Evolutionary conservation across 2,113 vertebrate species (phyloP).

Genomic region (Salminus brasiliensis): DNA sequence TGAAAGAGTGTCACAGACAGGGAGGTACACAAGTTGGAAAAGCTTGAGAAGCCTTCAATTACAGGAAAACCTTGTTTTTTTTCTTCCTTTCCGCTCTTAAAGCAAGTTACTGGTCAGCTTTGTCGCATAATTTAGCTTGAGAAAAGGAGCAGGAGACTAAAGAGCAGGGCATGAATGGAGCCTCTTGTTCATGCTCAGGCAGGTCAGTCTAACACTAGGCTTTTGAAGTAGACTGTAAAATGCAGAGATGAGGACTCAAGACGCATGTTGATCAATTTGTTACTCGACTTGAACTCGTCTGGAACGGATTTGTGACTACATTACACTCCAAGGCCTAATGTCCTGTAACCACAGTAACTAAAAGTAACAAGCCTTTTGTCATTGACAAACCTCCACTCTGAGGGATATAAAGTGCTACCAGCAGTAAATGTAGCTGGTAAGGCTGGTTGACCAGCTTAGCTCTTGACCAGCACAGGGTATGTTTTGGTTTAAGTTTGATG

Average conservation of each 20-base stretch:
- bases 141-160: slow-evolving; percentile 53
- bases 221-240: slow-evolving; percentile 36
- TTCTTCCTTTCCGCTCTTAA: slow-evolving; percentile 32
- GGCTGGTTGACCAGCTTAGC: no score
- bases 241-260: slow-evolving; percentile 8
- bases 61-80: slow-evolving; percentile 26
- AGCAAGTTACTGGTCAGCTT: slow-evolving; percentile 54
- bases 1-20: slow-evolving; percentile 37
- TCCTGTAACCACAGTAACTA: no score
- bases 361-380: no score
- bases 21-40: slow-evolving; percentile 39
- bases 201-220: slow-evolving; percentile 59
- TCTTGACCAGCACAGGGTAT: no score
- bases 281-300: no score
- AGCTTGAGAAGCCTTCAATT: slow-evolving; percentile 52
- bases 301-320: no score
- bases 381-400: no score
- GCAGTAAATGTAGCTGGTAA: no score
- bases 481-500: no score
- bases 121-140: slow-evolving; percentile 47
- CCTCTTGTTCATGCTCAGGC: slow-evolving; percentile 48
- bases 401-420: no score
- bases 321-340: no score
- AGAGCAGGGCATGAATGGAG: slow-evolving; percentile 52
- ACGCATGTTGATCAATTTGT: no score